phyloP scores from a whole-genome alignment of 2,113 vertebrate genomes.

The Raja brachyura region DNA sequence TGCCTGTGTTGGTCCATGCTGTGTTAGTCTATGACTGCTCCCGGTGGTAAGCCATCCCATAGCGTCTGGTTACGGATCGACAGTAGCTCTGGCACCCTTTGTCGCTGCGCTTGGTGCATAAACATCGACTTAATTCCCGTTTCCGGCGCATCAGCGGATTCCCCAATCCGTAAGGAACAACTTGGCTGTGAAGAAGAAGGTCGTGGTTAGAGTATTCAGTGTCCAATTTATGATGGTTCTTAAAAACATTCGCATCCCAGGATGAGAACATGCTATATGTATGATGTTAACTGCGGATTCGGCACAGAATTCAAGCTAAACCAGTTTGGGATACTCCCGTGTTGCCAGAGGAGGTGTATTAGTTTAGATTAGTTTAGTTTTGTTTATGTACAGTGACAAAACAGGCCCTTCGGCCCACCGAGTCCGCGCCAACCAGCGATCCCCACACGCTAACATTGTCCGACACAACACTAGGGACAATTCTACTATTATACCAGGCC shows the following conservation, averaged over 20 bases:
- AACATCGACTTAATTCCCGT: constrained; percentile 24
- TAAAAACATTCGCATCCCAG: neutral
- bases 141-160: constrained; percentile 7
- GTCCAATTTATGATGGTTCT: neutral
- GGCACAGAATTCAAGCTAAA: neutral
- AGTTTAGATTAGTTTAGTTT: no score
- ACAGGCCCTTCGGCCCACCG: no score
- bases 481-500: no score
- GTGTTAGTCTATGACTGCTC: no score
- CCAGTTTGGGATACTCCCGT: neutral
- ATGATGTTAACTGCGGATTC: no score
- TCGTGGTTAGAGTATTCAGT: neutral
- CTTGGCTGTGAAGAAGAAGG: neutral
- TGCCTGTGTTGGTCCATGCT: no score
- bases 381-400: no score
- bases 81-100: constrained; percentile 6
- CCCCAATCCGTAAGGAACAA: constrained; percentile 36
- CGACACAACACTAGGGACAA: no score
- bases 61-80: neutral
- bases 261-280: neutral
- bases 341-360: neutral
- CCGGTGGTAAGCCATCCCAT: neutral
- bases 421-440: no score
- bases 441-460: no score
- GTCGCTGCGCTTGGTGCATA: neutral